Percentiles rank a stretch among this genome's conserved stretches.
Conservation (phyloP, 2,888 invertebrate genomes). For the Clitarchus hookeri region DNA sequence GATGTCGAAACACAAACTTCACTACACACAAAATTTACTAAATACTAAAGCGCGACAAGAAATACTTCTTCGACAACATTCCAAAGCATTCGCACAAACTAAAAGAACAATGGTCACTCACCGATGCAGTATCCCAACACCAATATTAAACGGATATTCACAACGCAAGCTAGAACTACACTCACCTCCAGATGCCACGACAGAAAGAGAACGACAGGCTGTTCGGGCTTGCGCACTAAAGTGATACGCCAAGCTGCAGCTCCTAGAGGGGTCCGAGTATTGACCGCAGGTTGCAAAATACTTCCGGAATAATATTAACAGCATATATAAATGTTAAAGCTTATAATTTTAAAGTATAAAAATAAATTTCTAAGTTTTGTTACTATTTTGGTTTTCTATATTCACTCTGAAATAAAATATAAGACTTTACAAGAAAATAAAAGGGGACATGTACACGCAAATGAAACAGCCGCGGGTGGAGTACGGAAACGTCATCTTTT, state of each 20-base stretch:
- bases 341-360: not conserved
- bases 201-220: constrained; percentile 51
- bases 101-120: constrained; percentile 1
- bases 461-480: constrained; percentile 16
- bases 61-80: constrained; percentile 23
- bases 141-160: constrained; percentile 32
- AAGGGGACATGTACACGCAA: not conserved
- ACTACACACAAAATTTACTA: not conserved
- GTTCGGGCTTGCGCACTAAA: constrained; percentile 46
- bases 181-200: constrained; percentile 52
- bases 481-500: not conserved
- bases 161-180: constrained; percentile 40
- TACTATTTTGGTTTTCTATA: not conserved
- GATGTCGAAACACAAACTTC: constrained; percentile 17
- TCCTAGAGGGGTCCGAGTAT: constrained; percentile 33
- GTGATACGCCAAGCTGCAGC: constrained; percentile 16
- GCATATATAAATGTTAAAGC: not conserved
- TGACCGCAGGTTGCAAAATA: constrained; percentile 27
- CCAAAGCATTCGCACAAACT: not conserved
- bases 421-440: not conserved
- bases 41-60: not conserved
- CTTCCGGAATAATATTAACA: not conserved
- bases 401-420: not conserved
- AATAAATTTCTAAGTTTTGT: not conserved
- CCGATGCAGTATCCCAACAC: constrained; percentile 35